Percentiles rank a stretch among this genome's conserved stretches.
phyloP scores from a whole-genome alignment of 2,113 vertebrate genomes.

The Nothobranchius kuhntae region DNA sequence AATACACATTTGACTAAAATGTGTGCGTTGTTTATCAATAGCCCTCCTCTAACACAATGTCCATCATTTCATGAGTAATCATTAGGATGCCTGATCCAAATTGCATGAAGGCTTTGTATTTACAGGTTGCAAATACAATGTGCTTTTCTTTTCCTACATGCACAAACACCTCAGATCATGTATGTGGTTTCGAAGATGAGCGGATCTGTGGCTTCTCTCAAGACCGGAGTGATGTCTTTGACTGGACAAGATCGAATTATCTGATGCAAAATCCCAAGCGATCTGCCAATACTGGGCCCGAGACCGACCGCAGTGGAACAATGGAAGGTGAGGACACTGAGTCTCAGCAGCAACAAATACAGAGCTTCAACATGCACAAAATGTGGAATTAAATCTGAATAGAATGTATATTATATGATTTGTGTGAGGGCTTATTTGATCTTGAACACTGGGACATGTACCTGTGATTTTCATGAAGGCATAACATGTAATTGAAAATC shows the following conservation, averaged over 20 bases:
- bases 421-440: too few relatives aligned
- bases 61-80: conserved; percentile 41
- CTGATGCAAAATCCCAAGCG: conserved; percentile 93
- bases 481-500: background rate
- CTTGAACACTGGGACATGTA: background rate
- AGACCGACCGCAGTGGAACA: conserved; percentile 90
- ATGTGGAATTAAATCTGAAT: background rate
- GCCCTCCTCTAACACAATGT: background rate
- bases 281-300: conserved; percentile 91
- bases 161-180: conserved; percentile 79
- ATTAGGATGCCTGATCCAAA: conserved; percentile 24
- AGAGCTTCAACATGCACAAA: background rate
- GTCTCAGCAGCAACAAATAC: background rate
- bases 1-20: too few relatives aligned
- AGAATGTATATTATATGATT: background rate
- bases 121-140: conserved; percentile 8
- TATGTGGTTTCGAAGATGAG: conserved; percentile 93
- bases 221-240: conserved; percentile 92
- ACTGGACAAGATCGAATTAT: conserved; percentile 95
- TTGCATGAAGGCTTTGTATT: background rate
- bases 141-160: background rate
- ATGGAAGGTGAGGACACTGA: conserved; percentile 83
- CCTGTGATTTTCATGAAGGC: background rate
- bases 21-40: too few relatives aligned
- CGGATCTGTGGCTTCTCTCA: conserved; percentile 94